Conservation (phyloP, 2,113 vertebrate genomes). For the Dicaeum eximium region DNA sequence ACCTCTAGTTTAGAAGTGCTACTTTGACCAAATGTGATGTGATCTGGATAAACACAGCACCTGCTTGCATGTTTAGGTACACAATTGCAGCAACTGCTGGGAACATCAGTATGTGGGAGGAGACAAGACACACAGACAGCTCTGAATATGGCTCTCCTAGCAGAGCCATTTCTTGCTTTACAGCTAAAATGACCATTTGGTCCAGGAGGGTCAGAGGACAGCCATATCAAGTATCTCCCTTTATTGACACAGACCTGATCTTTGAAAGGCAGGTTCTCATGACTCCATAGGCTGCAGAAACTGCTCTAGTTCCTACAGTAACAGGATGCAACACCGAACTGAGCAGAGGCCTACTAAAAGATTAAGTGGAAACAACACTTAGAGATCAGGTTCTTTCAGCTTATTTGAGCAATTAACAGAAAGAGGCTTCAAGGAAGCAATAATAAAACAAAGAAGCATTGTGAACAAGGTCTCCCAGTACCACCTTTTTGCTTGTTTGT, state of each 20-base stretch:
- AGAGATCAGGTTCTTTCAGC: neutral
- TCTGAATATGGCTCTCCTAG: neutral
- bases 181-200: neutral
- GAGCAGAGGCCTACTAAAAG: neutral
- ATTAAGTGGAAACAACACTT: neutral
- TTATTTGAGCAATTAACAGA: neutral
- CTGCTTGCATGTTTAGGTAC: neutral
- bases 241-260: neutral
- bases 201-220: neutral
- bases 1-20: neutral
- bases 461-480: neutral
- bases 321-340: neutral
- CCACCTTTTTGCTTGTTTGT: neutral
- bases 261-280: neutral
- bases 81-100: neutral
- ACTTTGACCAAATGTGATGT: neutral
- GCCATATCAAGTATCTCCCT: neutral
- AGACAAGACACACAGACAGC: neutral
- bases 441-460: neutral
- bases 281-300: accelerated
- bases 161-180: neutral
- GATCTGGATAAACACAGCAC: neutral
- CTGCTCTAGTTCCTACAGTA: neutral
- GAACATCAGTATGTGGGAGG: neutral
- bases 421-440: neutral